phyloP scores from a whole-genome alignment of 2,797 vertebrate genomes.

The Sebastes itinus region DNA sequence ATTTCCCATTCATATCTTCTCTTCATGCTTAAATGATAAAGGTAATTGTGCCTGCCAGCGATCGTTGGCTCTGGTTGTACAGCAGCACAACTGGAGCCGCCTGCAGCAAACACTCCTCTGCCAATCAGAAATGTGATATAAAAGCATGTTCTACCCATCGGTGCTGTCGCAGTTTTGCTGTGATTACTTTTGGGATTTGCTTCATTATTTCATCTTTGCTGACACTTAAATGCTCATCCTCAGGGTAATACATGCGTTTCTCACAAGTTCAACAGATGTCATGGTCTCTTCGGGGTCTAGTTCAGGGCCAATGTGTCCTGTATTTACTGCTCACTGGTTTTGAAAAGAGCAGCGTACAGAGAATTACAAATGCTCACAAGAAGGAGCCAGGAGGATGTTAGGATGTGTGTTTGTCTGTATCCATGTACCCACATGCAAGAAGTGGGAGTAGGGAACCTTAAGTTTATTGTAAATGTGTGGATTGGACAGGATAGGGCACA shows the following conservation, averaged over 20 bases:
- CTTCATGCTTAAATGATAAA: conserved; percentile 59
- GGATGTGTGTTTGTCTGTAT: neutral
- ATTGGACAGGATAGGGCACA: neutral
- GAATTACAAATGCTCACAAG: neutral
- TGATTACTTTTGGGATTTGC: neutral
- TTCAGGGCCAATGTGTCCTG: neutral
- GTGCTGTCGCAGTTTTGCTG: neutral
- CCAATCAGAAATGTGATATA: neutral
- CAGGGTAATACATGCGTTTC: neutral
- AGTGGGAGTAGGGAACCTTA: neutral
- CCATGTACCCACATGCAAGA: neutral
- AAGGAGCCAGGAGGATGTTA: neutral
- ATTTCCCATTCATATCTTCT: conserved; percentile 68
- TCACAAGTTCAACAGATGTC: neutral
- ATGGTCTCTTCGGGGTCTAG: neutral
- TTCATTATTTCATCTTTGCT: neutral
- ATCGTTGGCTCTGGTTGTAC: conserved; percentile 17
- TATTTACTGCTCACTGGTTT: neutral
- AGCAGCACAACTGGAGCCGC: neutral
- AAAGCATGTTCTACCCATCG: neutral
- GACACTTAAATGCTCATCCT: neutral
- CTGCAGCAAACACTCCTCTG: neutral
- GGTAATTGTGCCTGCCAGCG: conserved; percentile 40
- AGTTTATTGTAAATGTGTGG: neutral
- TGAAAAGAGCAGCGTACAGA: neutral